These are phyloP conservation scores for Steinernema carpocapsae DNA, from an alignment of 2,888 invertebrate species.

Conservation along the genomic window DNA sequence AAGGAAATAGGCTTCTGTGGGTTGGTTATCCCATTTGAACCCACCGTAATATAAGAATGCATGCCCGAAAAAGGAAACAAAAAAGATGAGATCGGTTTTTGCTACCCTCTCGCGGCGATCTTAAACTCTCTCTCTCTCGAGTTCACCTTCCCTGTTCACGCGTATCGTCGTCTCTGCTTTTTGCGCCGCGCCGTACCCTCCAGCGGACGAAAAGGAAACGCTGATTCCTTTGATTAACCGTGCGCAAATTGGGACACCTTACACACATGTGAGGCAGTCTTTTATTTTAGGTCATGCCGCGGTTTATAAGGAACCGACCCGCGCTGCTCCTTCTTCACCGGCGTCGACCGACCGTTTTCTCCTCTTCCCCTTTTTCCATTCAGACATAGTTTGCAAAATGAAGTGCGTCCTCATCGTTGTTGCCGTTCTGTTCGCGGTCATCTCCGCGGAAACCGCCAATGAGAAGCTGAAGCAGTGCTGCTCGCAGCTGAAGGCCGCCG, in stretches of 20 bases:
- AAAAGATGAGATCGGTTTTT: too few relatives aligned
- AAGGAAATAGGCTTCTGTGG: too few relatives aligned
- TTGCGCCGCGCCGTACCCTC: too few relatives aligned
- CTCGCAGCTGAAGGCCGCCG: slow-evolving; percentile 54
- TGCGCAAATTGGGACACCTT: slow-evolving; percentile 16
- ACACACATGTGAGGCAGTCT: slow-evolving; percentile 21
- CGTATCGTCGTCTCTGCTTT: too few relatives aligned
- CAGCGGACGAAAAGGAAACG: too few relatives aligned
- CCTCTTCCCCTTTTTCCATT: background rate
- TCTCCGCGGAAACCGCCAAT: slow-evolving; percentile 43
- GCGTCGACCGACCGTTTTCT: background rate
- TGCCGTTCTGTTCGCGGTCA: background rate
- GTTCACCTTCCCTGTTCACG: too few relatives aligned
- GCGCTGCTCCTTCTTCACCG: background rate
- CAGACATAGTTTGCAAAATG: background rate
- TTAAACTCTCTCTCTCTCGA: too few relatives aligned
- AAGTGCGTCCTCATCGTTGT: background rate
- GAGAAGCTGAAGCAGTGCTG: slow-evolving; percentile 66
- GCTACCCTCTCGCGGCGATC: too few relatives aligned
- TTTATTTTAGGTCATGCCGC: slow-evolving; percentile 30
- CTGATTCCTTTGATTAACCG: too few relatives aligned
- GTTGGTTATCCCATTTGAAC: too few relatives aligned
- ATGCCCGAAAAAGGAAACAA: too few relatives aligned
- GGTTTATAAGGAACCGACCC: slow-evolving; percentile 11
- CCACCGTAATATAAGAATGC: too few relatives aligned